Percentiles rank a stretch among this genome's conserved stretches.
phyloP scores from a whole-genome alignment of 1,140 invertebrate species.

The Papilio xuthus region DNA sequence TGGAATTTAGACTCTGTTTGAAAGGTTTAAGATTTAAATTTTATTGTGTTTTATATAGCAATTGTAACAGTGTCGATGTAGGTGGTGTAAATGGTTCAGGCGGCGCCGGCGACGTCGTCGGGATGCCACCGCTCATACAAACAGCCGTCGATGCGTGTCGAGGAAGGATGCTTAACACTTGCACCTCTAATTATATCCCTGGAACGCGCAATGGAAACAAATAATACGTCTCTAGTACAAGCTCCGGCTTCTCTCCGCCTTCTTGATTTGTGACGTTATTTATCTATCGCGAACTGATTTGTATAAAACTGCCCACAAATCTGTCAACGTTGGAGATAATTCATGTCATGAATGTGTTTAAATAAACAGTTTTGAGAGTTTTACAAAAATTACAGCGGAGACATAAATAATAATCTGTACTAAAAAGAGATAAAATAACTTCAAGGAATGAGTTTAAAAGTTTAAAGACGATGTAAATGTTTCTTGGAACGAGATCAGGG shows the following conservation, averaged over 20 bases:
- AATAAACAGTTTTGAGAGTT: constrained; percentile 35
- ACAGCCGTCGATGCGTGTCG: constrained; percentile 70
- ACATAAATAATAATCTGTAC: constrained; percentile 37
- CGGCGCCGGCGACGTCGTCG: constrained; percentile 72
- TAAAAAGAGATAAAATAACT: constrained; percentile 57
- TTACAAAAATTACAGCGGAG: constrained; percentile 27
- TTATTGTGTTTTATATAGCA: constrained; percentile 12
- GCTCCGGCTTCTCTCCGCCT: constrained; percentile 45
- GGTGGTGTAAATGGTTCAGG: constrained; percentile 65
- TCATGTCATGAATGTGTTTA: constrained; percentile 26
- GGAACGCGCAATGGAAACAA: constrained; percentile 69
- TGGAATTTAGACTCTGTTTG: constrained; percentile 10
- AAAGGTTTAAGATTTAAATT: background rate
- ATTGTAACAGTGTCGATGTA: constrained; percentile 53
- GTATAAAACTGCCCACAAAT: constrained; percentile 35
- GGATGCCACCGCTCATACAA: constrained; percentile 66
- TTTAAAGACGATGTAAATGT: constrained; percentile 68
- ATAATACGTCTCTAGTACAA: constrained; percentile 59
- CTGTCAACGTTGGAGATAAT: constrained; percentile 31
- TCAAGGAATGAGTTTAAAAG: constrained; percentile 60
- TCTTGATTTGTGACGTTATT: constrained; percentile 35
- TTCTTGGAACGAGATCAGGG: constrained; percentile 70
- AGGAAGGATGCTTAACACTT: constrained; percentile 78
- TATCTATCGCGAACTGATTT: constrained; percentile 34
- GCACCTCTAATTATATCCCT: constrained; percentile 77